phyloP scores from a whole-genome alignment of 2,113 vertebrate genomes.

The Apaloderma vittatum region DNA sequence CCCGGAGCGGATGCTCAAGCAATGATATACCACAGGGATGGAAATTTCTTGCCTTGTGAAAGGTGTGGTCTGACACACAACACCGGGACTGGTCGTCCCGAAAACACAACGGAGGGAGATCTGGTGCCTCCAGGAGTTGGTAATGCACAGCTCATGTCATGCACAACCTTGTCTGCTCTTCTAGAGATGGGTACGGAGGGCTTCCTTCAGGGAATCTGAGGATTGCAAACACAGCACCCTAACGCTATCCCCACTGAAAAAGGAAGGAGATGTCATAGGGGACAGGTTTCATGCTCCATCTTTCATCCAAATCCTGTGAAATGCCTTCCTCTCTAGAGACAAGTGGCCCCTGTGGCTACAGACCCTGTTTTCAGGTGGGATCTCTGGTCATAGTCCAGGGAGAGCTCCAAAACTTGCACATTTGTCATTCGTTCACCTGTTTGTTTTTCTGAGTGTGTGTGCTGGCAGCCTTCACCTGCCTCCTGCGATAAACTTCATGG shows the following conservation, averaged over 20 bases:
- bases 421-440: accelerated
- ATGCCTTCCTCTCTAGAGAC: background rate
- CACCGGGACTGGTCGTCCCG: background rate
- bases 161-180: background rate
- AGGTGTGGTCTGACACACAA: background rate
- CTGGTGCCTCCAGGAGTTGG: background rate
- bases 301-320: background rate
- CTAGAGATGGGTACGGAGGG: background rate
- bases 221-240: background rate
- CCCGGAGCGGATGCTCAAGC: background rate
- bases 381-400: background rate
- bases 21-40: background rate
- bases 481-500: background rate
- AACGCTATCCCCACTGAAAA: accelerated
- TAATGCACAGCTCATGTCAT: background rate
- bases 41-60: background rate
- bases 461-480: background rate
- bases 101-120: accelerated
- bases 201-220: background rate
- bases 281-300: background rate
- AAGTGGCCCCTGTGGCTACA: background rate
- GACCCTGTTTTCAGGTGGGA: background rate
- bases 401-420: accelerated
- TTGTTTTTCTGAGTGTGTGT: background rate
- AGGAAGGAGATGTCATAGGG: background rate